Percentiles rank a stretch among this genome's conserved stretches.
These are phyloP conservation scores for Orestias chungarensis DNA, from an alignment of 2,797 vertebrate species.

Conservation along the genomic window DNA sequence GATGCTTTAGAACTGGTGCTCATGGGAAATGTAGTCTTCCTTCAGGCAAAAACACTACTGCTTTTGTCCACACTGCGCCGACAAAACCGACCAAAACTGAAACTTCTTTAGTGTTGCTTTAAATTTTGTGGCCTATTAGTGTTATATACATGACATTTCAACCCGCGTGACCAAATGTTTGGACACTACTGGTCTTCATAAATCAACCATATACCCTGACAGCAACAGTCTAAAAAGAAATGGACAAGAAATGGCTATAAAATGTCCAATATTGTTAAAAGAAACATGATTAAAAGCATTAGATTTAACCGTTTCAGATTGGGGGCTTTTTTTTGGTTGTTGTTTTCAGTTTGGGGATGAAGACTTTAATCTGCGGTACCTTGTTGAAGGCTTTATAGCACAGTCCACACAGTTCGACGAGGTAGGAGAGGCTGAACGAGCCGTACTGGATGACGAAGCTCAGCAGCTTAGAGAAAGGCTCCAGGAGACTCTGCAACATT, in stretches of 20 bases:
- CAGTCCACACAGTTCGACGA: conserved; percentile 95
- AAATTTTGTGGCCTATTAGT: too few species aligned
- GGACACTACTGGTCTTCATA: not conserved
- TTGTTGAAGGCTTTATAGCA: conserved; percentile 98
- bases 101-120: too few species aligned
- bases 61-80: too few species aligned
- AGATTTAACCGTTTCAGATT: not conserved
- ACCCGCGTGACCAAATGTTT: too few species aligned
- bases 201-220: not conserved
- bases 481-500: conserved; percentile 89
- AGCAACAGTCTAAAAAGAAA: too few species aligned
- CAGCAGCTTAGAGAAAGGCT: conserved; percentile 96
- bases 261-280: not conserved
- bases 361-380: conserved; percentile 73
- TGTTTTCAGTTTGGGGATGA: not conserved
- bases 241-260: too few species aligned
- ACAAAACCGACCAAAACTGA: too few species aligned
- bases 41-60: too few species aligned
- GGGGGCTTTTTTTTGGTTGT: too few species aligned
- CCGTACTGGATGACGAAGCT: conserved; percentile 98
- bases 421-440: conserved; percentile 92
- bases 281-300: not conserved
- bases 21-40: too few species aligned
- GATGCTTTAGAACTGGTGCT: too few species aligned
- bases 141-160: too few species aligned